phyloP scores from a whole-genome alignment of 2,797 vertebrate genomes.

The Jordanella pulchra region DNA sequence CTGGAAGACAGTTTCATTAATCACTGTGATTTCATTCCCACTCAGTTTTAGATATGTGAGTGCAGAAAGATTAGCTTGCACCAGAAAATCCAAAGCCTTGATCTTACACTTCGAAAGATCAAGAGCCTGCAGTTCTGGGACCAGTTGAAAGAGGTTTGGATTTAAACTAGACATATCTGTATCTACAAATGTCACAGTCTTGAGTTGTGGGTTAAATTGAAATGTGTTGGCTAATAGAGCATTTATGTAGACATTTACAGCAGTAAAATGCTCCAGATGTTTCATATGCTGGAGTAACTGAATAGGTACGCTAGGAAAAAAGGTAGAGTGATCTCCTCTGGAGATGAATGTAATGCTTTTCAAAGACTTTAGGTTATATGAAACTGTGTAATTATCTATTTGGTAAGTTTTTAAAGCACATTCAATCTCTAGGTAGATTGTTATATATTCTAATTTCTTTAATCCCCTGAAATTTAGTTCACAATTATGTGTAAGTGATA shows the following conservation, averaged over 20 bases:
- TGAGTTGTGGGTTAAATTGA: slow-evolving; percentile 10
- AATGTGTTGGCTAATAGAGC: slow-evolving; percentile 1
- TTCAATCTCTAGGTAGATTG: not conserved
- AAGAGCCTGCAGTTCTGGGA: slow-evolving; percentile 32
- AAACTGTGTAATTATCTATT: fast-evolving
- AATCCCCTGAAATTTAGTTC: slow-evolving; percentile 5
- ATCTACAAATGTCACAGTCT: not conserved
- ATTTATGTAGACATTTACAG: not conserved
- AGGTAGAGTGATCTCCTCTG: fast-evolving
- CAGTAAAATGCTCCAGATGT: slow-evolving; percentile 20
- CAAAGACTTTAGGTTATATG: not conserved
- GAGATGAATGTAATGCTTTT: not conserved
- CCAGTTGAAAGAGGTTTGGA: slow-evolving; percentile 12
- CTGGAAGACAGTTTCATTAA: no score
- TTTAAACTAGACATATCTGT: slow-evolving; percentile 14
- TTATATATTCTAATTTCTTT: slow-evolving; percentile 13
- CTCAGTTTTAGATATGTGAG: slow-evolving; percentile 23
- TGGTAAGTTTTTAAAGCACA: not conserved
- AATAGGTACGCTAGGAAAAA: not conserved
- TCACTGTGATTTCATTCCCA: not conserved
- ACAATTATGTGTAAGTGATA: not conserved
- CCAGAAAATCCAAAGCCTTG: slow-evolving; percentile 30
- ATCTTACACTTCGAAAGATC: slow-evolving; percentile 21
- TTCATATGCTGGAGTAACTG: not conserved
- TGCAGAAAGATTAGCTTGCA: not conserved